Evolutionary conservation across 1,140 invertebrate genomes (phyloP).

Genomic region (Trinorchestia longiramus): DNA sequence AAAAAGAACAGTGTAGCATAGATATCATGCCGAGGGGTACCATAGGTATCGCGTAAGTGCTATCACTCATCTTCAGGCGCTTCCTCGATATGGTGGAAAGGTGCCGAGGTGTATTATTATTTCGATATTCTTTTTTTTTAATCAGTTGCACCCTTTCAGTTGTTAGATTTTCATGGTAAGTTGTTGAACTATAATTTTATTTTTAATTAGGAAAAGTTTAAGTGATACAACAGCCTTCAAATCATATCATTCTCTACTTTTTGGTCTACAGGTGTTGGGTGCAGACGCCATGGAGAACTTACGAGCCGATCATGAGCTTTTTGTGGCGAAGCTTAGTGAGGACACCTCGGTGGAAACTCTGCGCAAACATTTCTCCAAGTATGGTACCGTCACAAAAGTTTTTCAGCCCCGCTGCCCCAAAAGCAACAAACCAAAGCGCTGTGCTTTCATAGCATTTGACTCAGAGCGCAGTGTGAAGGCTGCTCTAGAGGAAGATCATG

Average conservation of each 20-base stretch:
- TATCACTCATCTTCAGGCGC: no score
- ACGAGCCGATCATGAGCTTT: neutral
- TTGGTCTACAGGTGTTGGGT: neutral
- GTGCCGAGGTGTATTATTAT: no score
- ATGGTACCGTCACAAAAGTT: neutral
- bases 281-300: neutral
- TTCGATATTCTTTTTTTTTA: no score
- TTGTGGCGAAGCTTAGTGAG: neutral
- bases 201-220: no score
- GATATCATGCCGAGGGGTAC: no score
- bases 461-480: neutral
- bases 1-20: no score
- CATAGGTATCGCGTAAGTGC: no score
- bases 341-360: neutral
- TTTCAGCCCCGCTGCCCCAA: slow-evolving; percentile 50
- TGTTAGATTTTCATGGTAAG: no score
- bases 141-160: no score
- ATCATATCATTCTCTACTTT: neutral
- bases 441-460: neutral
- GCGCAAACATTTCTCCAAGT: slow-evolving; percentile 43
- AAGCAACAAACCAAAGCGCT: neutral
- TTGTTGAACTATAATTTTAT: no score
- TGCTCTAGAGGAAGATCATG: slow-evolving; percentile 25
- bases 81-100: no score
- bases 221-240: no score